Evolutionary conservation across 2,888 invertebrate genomes (phyloP), one percentile per base, ranked within the genome.

Genomic region (Platycnemis pennipes): DNA sequence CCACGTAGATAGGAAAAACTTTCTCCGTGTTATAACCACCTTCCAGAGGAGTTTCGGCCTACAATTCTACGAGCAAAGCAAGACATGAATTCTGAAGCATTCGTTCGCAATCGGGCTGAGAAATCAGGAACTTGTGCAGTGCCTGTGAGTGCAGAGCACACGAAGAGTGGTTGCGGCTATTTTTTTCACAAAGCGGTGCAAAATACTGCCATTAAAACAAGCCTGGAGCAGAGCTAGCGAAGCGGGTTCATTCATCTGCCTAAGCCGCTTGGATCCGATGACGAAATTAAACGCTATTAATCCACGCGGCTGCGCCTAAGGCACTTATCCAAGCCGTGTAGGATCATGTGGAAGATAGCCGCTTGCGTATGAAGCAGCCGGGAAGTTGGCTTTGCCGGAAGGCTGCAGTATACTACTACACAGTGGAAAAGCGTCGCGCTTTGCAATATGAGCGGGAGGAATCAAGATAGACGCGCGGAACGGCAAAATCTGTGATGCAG

Each of bases 271-370:
- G 53, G 19, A 89, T 26, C 37, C 56, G 44, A 77, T 13, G 53
- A 56, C 89, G 45, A 5, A 88, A 22, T 13, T 53, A 49, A 89
- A 56, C 53, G 37, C 89, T 56, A 53, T 89, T 42, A 56, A 89
- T 89, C 89, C 42, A 53, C 42, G 42, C n/a, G 89, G 56, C 16
- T 19, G 31, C 31, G 53, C 89, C 89, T 53, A 89, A 22, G 22
- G 63, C 53, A 89, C 56, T 89, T 53, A 89, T 53, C 56, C 89
- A 31, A 88, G 26, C 53, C 22, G 19, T 31, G 56, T 37, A 46
- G 89, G 53, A 89, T 89, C 89, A 37, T 89, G 53, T 42, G 53
- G 89, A 19, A 53, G 53, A 89, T 49, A 89, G 53, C 89, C 56
- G 53, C 42, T 56, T 89, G 53, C 89, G 56, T 89, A 37, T 53